Evolutionary conservation across 2,888 invertebrate genomes (phyloP).

Genomic region (Gastrophysa polygoni): DNA sequence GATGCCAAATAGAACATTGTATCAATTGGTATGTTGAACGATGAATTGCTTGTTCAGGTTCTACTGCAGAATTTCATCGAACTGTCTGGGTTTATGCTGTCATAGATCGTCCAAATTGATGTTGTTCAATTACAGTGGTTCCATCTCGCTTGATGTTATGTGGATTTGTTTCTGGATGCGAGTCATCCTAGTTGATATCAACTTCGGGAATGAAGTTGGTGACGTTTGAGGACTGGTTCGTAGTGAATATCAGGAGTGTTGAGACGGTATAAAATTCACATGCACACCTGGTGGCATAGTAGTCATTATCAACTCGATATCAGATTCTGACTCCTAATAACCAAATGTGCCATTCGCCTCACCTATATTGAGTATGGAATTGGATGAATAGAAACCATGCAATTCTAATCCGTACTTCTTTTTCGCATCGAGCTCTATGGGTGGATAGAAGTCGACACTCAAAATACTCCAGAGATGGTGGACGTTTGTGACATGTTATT

Average conservation of each 20-base stretch:
- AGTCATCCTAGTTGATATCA: background rate
- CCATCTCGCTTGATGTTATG: background rate
- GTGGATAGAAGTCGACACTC: too few species aligned
- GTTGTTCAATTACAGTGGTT: constrained; percentile 10
- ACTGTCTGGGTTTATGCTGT: constrained; percentile 26
- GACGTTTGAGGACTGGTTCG: background rate
- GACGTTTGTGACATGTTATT: too few species aligned
- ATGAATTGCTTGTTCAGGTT: constrained; percentile 20
- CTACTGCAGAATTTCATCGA: constrained; percentile 22
- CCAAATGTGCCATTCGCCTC: too few species aligned
- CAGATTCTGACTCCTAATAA: too few species aligned
- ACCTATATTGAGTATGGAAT: too few species aligned
- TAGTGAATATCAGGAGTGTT: background rate
- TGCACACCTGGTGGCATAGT: too few species aligned
- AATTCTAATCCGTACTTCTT: too few species aligned
- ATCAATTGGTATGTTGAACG: constrained; percentile 17
- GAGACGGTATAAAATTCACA: background rate
- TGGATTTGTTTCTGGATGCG: background rate
- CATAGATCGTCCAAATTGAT: constrained; percentile 24
- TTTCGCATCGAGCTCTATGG: too few species aligned
- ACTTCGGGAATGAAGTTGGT: background rate
- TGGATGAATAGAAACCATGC: too few species aligned
- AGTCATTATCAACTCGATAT: too few species aligned
- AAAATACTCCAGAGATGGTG: too few species aligned
- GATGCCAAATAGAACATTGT: constrained; percentile 17